Percentiles rank a stretch among this genome's conserved stretches.
Evolutionary conservation across 2,888 invertebrate genomes (phyloP).

Genomic region (Bombyx huttoni): DNA sequence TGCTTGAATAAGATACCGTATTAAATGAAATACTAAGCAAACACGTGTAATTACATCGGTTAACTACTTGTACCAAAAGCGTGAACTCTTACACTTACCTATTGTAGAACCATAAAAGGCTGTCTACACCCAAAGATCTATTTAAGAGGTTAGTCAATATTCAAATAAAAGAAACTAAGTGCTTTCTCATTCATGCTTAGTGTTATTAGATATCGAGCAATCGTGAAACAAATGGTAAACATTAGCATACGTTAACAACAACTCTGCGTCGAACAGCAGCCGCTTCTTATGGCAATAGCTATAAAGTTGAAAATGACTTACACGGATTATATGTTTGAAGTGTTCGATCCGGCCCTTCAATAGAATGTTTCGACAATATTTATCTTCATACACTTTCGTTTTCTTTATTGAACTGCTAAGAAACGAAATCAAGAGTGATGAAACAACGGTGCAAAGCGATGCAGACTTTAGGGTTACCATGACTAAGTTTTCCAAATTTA

Average conservation of each 20-base stretch:
- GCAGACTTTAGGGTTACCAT: background rate
- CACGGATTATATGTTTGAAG: conserved; percentile 1
- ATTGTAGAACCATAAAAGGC: too few relatives aligned
- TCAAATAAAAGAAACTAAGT: background rate
- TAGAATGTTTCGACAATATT: conserved; percentile 15
- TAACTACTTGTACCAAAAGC: too few relatives aligned
- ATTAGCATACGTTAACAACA: conserved; percentile 1
- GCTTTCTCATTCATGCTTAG: conserved; percentile 5
- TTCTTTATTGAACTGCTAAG: conserved; percentile 10
- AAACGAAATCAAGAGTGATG: conserved; percentile 19
- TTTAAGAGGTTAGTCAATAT: background rate
- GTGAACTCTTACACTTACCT: too few relatives aligned
- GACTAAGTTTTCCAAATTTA: background rate
- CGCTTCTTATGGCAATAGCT: background rate
- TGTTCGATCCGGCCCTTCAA: conserved; percentile 13
- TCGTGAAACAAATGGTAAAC: conserved; percentile 6
- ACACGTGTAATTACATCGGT: too few relatives aligned
- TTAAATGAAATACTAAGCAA: too few relatives aligned
- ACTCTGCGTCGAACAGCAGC: background rate
- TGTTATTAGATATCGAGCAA: conserved; percentile 7
- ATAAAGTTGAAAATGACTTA: background rate
- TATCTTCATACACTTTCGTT: conserved; percentile 20
- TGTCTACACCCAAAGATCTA: too few relatives aligned
- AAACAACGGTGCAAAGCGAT: background rate
- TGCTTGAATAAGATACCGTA: too few relatives aligned